phyloP scores from a whole-genome alignment of 2,888 invertebrate genomes.

The Rhyacophila evoluta region DNA sequence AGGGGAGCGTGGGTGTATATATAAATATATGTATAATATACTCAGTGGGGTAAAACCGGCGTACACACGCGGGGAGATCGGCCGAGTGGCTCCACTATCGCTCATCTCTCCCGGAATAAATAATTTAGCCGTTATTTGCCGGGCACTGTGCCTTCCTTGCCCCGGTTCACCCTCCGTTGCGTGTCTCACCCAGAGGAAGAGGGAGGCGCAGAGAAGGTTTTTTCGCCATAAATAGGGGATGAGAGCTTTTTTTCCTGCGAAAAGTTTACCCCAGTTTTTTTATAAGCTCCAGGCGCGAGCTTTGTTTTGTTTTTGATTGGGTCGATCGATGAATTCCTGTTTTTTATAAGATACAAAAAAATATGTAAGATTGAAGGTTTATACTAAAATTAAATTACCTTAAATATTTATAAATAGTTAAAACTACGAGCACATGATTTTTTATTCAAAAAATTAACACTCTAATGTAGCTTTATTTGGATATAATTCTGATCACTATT shows the following conservation, averaged over 20 bases:
- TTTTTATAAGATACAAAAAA: background rate
- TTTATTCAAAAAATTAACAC: no score
- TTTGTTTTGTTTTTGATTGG: constrained; percentile 47
- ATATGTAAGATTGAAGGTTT: no score
- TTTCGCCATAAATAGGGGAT: constrained; percentile 41
- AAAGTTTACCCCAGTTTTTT: constrained; percentile 54
- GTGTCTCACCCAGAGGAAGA: background rate
- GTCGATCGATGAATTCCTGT: constrained; percentile 39
- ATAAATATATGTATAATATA: background rate
- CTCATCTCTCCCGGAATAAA: constrained; percentile 54
- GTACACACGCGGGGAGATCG: background rate
- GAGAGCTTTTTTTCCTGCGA: constrained; percentile 41
- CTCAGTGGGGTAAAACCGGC: background rate
- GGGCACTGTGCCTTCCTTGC: constrained; percentile 33
- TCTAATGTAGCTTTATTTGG: no score
- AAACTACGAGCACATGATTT: no score
- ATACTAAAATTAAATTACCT: no score
- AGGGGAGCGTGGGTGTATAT: background rate
- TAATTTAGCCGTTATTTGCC: constrained; percentile 54
- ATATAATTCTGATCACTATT: no score
- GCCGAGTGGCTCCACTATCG: constrained; percentile 52
- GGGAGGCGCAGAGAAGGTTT: constrained; percentile 22
- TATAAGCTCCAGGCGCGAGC: background rate
- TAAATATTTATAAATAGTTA: no score
- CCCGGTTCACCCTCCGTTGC: background rate